Percentiles rank a stretch among this genome's conserved stretches.
phyloP scores from a whole-genome alignment of 1,140 invertebrate species.

The Tetramorium alpestre region DNA sequence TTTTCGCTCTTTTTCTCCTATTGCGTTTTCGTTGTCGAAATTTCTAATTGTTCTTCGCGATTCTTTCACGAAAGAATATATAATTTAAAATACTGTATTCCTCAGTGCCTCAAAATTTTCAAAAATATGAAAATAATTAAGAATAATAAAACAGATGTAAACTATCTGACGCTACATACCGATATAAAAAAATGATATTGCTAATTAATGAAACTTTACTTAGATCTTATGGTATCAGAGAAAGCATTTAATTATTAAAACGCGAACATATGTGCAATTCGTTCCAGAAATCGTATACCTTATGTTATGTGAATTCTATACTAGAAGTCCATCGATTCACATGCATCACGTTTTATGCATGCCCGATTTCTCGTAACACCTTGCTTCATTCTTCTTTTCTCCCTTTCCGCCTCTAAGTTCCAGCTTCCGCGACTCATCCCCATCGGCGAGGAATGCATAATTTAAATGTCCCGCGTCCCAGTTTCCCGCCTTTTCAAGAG shows the following conservation, averaged over 20 bases:
- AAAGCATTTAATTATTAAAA: constrained; percentile 4
- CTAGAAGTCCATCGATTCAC: constrained; percentile 66
- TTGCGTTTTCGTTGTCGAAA: not conserved
- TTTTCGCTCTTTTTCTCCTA: constrained; percentile 9
- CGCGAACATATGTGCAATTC: not conserved
- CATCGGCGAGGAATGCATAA: constrained; percentile 74
- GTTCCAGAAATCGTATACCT: not conserved
- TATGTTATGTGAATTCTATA: not conserved
- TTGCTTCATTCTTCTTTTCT: not conserved
- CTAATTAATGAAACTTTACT: not conserved
- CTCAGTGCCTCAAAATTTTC: not conserved
- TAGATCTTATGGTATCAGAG: not conserved
- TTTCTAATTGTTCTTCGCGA: not conserved
- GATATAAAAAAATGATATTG: not conserved
- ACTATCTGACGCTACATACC: not conserved
- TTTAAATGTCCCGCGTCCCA: constrained; percentile 78
- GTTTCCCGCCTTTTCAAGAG: constrained; percentile 69
- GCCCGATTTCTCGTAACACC: constrained; percentile 56
- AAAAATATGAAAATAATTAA: not conserved
- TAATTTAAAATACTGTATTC: not conserved
- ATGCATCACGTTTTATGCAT: constrained; percentile 50
- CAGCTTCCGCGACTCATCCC: constrained; percentile 58
- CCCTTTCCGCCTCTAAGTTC: constrained; percentile 7
- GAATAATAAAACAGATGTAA: not conserved
- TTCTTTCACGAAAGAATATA: not conserved